Evolutionary conservation across 1,140 invertebrate genomes (phyloP).

Genomic region (Kradibia gibbosae): DNA sequence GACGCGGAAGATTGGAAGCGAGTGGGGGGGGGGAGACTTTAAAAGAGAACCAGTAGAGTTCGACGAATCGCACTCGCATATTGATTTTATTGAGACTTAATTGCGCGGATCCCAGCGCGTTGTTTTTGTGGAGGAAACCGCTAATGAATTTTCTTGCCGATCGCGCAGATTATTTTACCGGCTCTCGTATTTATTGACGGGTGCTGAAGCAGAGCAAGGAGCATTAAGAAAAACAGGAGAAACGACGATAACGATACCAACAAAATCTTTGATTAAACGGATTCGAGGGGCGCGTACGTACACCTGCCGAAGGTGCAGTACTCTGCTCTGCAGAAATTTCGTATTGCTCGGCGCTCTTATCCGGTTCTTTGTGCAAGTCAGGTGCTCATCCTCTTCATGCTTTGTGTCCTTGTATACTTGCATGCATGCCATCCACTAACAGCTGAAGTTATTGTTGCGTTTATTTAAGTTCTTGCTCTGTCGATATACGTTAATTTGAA

Average conservation of each 20-base stretch:
- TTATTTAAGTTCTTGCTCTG: too few species aligned
- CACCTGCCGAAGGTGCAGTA: background rate
- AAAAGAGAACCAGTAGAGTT: slow-evolving; percentile 5
- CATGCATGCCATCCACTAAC: background rate
- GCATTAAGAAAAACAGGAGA: background rate
- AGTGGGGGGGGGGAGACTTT: background rate
- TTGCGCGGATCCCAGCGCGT: background rate
- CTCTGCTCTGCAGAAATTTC: background rate
- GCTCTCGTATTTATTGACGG: background rate
- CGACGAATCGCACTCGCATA: slow-evolving; percentile 33
- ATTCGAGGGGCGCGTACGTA: background rate
- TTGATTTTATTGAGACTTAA: slow-evolving; percentile 41
- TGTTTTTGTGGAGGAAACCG: slow-evolving; percentile 13
- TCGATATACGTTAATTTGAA: too few species aligned
- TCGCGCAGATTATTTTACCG: background rate
- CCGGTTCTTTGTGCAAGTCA: background rate
- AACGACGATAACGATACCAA: too few species aligned
- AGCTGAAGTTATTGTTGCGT: background rate
- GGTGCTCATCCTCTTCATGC: background rate
- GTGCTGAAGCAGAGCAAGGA: background rate
- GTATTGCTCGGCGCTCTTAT: background rate
- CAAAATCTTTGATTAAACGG: background rate
- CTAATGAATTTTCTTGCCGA: slow-evolving; percentile 45
- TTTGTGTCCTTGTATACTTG: background rate
- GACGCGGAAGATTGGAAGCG: background rate